Percentiles rank a stretch among this genome's conserved stretches.
phyloP scores from a whole-genome alignment of 2,797 vertebrate genomes.

The Nannoperca obscura region DNA sequence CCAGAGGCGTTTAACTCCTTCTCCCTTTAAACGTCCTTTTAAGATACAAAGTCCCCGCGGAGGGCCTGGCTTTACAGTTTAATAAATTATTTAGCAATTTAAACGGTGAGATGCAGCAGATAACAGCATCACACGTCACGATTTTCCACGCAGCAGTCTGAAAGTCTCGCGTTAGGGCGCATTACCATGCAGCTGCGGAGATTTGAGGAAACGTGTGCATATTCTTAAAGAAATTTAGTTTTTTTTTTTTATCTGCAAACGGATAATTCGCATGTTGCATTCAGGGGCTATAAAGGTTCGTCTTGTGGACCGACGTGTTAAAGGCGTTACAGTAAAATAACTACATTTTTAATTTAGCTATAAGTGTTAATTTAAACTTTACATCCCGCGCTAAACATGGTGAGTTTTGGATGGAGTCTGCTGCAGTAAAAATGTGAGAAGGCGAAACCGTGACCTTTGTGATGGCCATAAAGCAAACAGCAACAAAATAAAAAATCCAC shows the following conservation, averaged over 20 bases:
- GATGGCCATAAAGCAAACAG: conserved; percentile 4
- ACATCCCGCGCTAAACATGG: not conserved
- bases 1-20: conserved; percentile 83
- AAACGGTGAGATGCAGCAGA: conserved; percentile 82
- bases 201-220: conserved; percentile 5
- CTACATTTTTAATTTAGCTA: not conserved
- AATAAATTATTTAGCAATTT: conserved; percentile 88
- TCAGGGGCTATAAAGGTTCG: not conserved
- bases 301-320: not conserved
- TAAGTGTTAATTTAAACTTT: not conserved
- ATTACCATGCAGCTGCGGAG: conserved; percentile 57
- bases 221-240: not conserved
- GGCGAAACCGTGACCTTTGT: conserved; percentile 16
- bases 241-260: not conserved
- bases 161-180: conserved; percentile 52
- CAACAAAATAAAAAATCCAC: not conserved
- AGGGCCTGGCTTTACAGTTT: conserved; percentile 79
- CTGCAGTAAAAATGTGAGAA: not conserved
- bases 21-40: conserved; percentile 85
- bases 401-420: conserved; percentile 6
- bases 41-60: conserved; percentile 84
- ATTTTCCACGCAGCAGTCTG: conserved; percentile 65
- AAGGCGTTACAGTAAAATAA: not conserved
- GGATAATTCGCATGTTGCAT: not conserved
- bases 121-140: conserved; percentile 69